Conservation (phyloP, 1,140 invertebrate species). For the Propsilocerus akamusi region DNA sequence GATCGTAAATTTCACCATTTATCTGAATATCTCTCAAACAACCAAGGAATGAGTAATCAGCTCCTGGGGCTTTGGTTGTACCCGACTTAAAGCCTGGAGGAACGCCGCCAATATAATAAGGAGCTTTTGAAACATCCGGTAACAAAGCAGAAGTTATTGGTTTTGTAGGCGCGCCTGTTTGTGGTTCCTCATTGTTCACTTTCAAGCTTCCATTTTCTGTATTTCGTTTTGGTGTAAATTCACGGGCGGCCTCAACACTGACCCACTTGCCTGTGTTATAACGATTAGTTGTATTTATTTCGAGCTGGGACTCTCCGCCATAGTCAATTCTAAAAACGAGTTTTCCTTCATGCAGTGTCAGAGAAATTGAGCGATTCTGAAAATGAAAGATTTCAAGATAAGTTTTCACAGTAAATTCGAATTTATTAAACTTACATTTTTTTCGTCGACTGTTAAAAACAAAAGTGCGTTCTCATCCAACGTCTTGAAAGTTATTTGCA, state of each 20-base stretch:
- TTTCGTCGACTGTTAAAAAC: slow-evolving; percentile 59
- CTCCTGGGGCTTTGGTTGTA: slow-evolving; percentile 21
- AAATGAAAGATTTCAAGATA: slow-evolving; percentile 12
- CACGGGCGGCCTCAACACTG: slow-evolving; percentile 44
- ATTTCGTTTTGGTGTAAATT: slow-evolving; percentile 29
- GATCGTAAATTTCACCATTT: slow-evolving; percentile 36
- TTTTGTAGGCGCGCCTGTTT: slow-evolving; percentile 36
- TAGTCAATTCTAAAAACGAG: slow-evolving; percentile 60
- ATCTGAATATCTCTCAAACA: slow-evolving; percentile 65
- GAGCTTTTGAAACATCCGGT: slow-evolving; percentile 38
- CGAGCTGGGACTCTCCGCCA: slow-evolving; percentile 35
- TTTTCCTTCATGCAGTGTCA: slow-evolving; percentile 53
- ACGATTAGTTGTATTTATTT: slow-evolving; percentile 45
- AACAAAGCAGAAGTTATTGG: slow-evolving; percentile 33
- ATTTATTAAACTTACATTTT: slow-evolving; percentile 27
- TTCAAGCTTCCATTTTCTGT: slow-evolving; percentile 41
- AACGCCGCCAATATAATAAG: slow-evolving; percentile 63
- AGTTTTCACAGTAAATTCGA: slow-evolving; percentile 8
- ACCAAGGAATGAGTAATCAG: slow-evolving; percentile 48
- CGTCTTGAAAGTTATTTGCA: slow-evolving; percentile 66
- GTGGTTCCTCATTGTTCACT: slow-evolving; percentile 48
- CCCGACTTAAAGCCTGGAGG: slow-evolving; percentile 34
- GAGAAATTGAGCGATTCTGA: slow-evolving; percentile 57
- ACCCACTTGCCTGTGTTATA: slow-evolving; percentile 72
- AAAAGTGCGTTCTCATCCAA: slow-evolving; percentile 76